phyloP scores from a whole-genome alignment of 2,797 vertebrate genomes.

The Myripristis jacobus region DNA sequence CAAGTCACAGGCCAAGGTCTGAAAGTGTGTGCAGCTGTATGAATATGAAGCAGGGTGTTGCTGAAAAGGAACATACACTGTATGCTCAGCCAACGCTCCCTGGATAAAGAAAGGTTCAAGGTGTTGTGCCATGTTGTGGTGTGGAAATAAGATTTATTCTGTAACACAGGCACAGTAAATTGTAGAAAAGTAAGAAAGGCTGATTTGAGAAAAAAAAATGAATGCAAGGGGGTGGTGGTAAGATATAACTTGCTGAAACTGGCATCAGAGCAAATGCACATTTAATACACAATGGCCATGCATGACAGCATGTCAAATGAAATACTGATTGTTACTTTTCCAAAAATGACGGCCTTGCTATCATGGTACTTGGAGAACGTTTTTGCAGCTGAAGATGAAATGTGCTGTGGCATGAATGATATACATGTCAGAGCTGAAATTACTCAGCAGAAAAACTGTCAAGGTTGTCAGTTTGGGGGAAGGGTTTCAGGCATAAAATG shows the following conservation, averaged over 20 bases:
- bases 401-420: slow-evolving; percentile 56
- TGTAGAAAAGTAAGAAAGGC: neutral
- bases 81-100: neutral
- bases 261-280: slow-evolving; percentile 4
- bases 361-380: slow-evolving; percentile 49
- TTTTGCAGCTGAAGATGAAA: slow-evolving; percentile 62
- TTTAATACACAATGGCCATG: slow-evolving; percentile 8
- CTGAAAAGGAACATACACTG: neutral
- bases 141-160: neutral
- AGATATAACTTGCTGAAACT: slow-evolving; percentile 1
- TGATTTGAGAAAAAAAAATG: neutral
- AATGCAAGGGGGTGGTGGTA: neutral
- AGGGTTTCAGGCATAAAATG: slow-evolving; percentile 79
- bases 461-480: slow-evolving; percentile 44
- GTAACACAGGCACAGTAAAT: slow-evolving; percentile 5
- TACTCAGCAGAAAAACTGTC: slow-evolving; percentile 51
- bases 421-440: slow-evolving; percentile 31
- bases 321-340: slow-evolving; percentile 3
- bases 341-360: slow-evolving; percentile 42
- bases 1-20: too few species aligned
- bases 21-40: slow-evolving; percentile 2
- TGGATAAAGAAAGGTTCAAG: slow-evolving; percentile 1
- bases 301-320: slow-evolving; percentile 1
- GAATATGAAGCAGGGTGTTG: neutral
- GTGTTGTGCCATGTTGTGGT: neutral